Conservation (phyloP, 2,797 vertebrate genomes). For the Masticophis lateralis region DNA sequence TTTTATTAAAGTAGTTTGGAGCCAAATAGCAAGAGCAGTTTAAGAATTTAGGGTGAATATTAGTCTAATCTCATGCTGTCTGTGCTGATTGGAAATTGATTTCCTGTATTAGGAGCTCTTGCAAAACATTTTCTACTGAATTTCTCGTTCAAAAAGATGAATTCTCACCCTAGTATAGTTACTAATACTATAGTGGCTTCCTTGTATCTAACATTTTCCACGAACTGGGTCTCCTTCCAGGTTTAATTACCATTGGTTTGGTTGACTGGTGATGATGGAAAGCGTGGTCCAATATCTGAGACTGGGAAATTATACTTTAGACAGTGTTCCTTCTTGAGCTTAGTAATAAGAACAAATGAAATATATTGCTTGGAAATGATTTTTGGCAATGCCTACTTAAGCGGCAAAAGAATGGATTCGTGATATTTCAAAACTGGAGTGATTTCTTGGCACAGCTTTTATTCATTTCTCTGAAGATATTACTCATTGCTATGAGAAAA, state of each 20-base stretch:
- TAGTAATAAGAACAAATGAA: conserved; percentile 17
- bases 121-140: not conserved
- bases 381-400: conserved; percentile 18
- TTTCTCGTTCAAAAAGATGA: not conserved
- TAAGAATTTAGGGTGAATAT: not conserved
- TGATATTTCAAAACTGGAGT: not conserved
- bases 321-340: not conserved
- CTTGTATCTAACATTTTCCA: not conserved
- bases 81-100: not conserved
- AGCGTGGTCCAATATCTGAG: not conserved
- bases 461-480: not conserved
- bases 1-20: not conserved
- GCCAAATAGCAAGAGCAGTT: not conserved
- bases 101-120: not conserved
- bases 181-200: not conserved
- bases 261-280: not conserved
- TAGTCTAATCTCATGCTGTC: not conserved
- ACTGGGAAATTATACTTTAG: not conserved
- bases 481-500: not conserved
- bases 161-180: not conserved
- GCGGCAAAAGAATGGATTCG: not conserved
- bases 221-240: not conserved
- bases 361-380: not conserved
- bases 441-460: not conserved
- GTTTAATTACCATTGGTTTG: not conserved